A percentile compares a stretch with the other conserved stretches of the same genome.
Conservation (phyloP, 2,113 vertebrate species). For the Callospermophilus lateralis region DNA sequence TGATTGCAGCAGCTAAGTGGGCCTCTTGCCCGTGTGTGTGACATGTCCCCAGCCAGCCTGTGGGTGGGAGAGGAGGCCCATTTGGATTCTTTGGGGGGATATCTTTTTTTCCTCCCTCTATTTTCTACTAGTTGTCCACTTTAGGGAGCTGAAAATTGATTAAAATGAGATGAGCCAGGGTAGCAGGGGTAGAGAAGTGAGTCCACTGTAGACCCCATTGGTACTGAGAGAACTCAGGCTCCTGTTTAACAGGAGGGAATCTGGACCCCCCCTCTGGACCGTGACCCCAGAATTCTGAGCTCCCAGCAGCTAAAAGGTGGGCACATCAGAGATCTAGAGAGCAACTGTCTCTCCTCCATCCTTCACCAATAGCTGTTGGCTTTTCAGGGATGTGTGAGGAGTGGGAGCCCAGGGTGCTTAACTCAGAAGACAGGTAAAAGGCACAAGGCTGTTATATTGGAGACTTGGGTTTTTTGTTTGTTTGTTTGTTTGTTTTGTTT, state of each 20-base stretch:
- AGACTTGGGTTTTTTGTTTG: no score
- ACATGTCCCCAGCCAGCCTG: not conserved
- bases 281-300: not conserved
- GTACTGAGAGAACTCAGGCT: not conserved
- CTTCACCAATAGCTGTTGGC: not conserved
- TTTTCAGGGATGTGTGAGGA: not conserved
- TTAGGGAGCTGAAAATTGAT: not conserved
- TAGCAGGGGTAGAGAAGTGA: not conserved
- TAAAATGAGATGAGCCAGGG: not conserved
- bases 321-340: not conserved
- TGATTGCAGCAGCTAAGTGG: not conserved
- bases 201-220: not conserved
- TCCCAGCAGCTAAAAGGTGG: not conserved
- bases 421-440: not conserved
- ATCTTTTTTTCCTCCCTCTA: not conserved
- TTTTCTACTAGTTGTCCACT: not conserved
- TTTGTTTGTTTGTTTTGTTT: no score
- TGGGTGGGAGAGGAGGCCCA: not conserved
- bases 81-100: not conserved
- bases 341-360: fast-evolving
- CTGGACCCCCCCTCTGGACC: not conserved
- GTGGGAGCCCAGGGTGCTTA: not conserved
- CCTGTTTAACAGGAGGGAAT: not conserved
- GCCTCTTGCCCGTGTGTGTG: fast-evolving
- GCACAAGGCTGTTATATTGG: not conserved